These are phyloP conservation scores for Hipparchia semele DNA, from an alignment of 2,888 invertebrate genomes.

Conservation along the genomic window DNA sequence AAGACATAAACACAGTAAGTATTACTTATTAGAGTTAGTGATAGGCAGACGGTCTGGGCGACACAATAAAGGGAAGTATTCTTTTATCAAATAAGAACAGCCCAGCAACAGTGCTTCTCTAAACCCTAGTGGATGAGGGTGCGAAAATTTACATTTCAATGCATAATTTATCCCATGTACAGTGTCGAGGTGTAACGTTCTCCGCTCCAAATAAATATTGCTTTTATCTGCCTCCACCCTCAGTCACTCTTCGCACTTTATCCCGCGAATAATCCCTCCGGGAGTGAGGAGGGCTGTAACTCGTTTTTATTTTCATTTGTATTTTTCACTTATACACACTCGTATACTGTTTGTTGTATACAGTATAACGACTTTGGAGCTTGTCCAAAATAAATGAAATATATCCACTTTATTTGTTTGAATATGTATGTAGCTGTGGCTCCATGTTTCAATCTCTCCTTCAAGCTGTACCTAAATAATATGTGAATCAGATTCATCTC, in stretches of 20 bases:
- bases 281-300: constrained; percentile 53
- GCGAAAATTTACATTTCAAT: constrained; percentile 76
- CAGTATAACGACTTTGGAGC: background rate
- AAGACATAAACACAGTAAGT: no score
- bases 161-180: constrained; percentile 75
- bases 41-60: no score
- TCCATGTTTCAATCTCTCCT: no score
- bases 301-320: constrained; percentile 48
- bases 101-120: constrained; percentile 29
- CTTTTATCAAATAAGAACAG: constrained; percentile 1
- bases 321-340: constrained; percentile 25
- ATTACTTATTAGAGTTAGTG: no score
- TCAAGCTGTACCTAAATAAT: background rate
- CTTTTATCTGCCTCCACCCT: constrained; percentile 68
- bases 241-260: constrained; percentile 70
- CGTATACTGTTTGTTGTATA: background rate
- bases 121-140: constrained; percentile 40
- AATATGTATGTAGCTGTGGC: no score
- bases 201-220: constrained; percentile 63
- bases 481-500: background rate
- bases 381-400: background rate
- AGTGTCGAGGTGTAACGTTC: constrained; percentile 43
- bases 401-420: background rate
- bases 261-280: constrained; percentile 72
- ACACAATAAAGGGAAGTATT: no score